These are phyloP conservation scores for Cacoxenus indagator DNA, from an alignment of 2,888 invertebrate species.

Conservation along the genomic window DNA sequence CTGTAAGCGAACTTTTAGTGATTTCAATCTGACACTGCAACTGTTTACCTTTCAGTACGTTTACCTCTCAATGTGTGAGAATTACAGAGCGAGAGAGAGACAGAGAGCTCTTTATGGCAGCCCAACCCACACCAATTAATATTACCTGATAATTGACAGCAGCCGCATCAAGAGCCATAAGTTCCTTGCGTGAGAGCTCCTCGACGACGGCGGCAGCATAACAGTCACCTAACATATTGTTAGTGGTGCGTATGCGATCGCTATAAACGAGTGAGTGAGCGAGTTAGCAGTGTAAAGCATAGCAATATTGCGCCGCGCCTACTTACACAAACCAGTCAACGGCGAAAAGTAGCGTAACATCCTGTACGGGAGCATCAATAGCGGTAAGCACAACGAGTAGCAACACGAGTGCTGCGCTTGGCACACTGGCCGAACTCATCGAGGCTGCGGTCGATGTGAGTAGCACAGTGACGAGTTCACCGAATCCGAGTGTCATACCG, in stretches of 20 bases:
- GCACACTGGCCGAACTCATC: slow-evolving; percentile 90
- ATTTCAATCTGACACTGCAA: slow-evolving; percentile 21
- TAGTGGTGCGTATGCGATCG: slow-evolving; percentile 87
- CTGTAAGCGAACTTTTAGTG: slow-evolving; percentile 51
- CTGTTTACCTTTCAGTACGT: slow-evolving; percentile 3
- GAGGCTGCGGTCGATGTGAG: slow-evolving; percentile 88
- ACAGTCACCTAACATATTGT: slow-evolving; percentile 90
- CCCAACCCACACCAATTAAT: background rate
- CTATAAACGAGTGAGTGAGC: slow-evolving; percentile 71
- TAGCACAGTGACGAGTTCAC: slow-evolving; percentile 88
- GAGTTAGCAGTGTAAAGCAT: background rate
- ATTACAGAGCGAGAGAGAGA: no score
- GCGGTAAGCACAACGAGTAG: slow-evolving; percentile 85
- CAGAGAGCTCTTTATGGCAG: background rate
- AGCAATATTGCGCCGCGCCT: background rate
- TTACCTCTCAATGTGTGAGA: no score
- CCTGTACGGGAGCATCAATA: slow-evolving; percentile 85
- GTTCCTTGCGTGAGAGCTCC: slow-evolving; percentile 84
- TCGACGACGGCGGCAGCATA: slow-evolving; percentile 90
- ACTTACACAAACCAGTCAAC: slow-evolving; percentile 94
- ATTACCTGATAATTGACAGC: slow-evolving; percentile 74
- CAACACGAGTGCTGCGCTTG: slow-evolving; percentile 86
- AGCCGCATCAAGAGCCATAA: slow-evolving; percentile 82
- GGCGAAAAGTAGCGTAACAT: slow-evolving; percentile 86
- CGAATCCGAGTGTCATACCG: slow-evolving; percentile 82